A percentile compares a stretch with the other conserved stretches of the same genome.
Conservation (phyloP, 2,888 invertebrate species). For the Amphipoea lucens region DNA sequence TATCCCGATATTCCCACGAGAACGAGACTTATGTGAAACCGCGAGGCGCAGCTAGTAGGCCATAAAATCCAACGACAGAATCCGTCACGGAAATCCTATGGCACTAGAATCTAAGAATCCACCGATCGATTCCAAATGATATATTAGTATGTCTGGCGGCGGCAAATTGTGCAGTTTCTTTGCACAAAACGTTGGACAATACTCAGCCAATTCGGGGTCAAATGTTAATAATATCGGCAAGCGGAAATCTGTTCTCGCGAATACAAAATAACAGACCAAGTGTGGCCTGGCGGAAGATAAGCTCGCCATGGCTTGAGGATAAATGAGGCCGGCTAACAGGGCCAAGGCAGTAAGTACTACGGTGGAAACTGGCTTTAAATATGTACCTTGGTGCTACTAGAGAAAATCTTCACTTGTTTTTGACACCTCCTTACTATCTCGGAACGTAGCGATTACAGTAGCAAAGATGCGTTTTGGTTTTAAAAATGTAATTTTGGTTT, state of each 20-base stretch:
- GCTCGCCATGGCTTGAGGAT: constrained; percentile 78
- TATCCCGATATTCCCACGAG: no score
- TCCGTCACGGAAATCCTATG: constrained; percentile 6
- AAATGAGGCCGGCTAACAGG: constrained; percentile 71
- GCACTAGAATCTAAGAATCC: constrained; percentile 12
- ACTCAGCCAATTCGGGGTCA: constrained; percentile 83
- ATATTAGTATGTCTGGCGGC: constrained; percentile 41
- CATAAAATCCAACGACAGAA: constrained; percentile 7
- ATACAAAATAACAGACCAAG: constrained; percentile 84
- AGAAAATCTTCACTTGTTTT: neutral
- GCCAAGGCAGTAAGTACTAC: constrained; percentile 73
- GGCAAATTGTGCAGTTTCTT: constrained; percentile 38
- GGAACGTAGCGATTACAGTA: neutral
- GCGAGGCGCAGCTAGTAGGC: no score
- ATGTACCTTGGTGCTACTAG: neutral
- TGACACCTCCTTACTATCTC: neutral
- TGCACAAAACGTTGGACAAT: constrained; percentile 54
- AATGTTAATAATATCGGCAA: constrained; percentile 88
- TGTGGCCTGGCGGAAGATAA: constrained; percentile 80
- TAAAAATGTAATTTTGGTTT: neutral
- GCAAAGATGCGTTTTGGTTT: neutral
- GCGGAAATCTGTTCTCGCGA: constrained; percentile 86
- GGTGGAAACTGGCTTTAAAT: constrained; percentile 15
- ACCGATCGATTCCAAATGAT: constrained; percentile 26
- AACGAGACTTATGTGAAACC: no score